phyloP scores from a whole-genome alignment of 1,140 invertebrate genomes.

The Gonatopus flavifemur region DNA sequence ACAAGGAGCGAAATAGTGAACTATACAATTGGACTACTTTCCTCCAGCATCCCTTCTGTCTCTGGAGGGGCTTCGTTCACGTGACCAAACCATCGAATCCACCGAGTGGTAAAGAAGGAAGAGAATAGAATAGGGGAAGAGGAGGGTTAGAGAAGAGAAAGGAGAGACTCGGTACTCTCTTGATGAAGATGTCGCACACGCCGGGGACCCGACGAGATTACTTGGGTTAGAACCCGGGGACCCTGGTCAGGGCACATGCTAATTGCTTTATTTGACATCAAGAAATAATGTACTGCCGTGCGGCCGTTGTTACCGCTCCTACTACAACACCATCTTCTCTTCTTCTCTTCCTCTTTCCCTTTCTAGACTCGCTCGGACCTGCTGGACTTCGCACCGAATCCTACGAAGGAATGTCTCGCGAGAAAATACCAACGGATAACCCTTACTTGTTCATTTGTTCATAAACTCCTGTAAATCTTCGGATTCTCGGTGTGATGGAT shows the following conservation, averaged over 20 bases:
- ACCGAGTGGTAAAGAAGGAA: too few species aligned
- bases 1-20: too few species aligned
- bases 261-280: slow-evolving; percentile 62
- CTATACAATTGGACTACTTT: too few species aligned
- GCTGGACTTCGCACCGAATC: slow-evolving; percentile 6
- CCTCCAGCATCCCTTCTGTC: slow-evolving; percentile 20
- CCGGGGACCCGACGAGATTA: slow-evolving; percentile 56
- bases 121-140: too few species aligned
- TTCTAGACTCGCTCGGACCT: slow-evolving; percentile 9
- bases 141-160: slow-evolving; percentile 16
- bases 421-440: too few species aligned
- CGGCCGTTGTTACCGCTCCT: slow-evolving; percentile 15
- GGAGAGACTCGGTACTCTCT: slow-evolving; percentile 29
- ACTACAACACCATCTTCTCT: slow-evolving; percentile 30
- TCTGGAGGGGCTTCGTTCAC: slow-evolving; percentile 28
- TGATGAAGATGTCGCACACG: slow-evolving; percentile 61
- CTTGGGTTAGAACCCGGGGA: slow-evolving; percentile 44
- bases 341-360: slow-evolving; percentile 16
- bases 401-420: too few species aligned
- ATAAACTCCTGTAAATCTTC: slow-evolving; percentile 25
- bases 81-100: slow-evolving; percentile 15
- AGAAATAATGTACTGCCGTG: slow-evolving; percentile 54
- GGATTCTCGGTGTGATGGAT: too few species aligned
- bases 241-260: slow-evolving; percentile 56
- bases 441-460: background rate